phyloP scores from a whole-genome alignment of 2,888 invertebrate species.

The Hofmannophila pseudospretella region DNA sequence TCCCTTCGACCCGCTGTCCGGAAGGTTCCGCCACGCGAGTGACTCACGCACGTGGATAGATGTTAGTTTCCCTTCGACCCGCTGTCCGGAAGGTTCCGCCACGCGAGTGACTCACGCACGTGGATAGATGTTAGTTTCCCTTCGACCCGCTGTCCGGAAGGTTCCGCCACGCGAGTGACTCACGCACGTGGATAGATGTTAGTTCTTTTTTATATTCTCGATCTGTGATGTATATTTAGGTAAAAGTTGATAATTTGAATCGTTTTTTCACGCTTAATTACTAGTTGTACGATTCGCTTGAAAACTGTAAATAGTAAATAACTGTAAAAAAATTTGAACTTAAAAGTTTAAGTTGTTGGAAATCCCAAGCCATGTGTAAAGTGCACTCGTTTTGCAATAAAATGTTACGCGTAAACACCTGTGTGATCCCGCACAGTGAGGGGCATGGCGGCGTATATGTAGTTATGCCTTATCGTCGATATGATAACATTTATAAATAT shows the following conservation, averaged over 20 bases:
- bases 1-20: conserved; percentile 3
- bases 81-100: no score
- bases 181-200: conserved; percentile 17
- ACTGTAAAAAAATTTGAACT: conserved; percentile 34
- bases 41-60: background rate
- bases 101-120: background rate
- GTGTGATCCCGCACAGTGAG: background rate
- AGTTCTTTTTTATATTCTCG: conserved; percentile 56
- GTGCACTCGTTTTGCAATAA: no score
- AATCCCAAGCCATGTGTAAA: conserved; percentile 5
- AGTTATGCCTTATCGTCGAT: background rate
- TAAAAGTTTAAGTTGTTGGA: conserved; percentile 37
- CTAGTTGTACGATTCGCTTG: conserved; percentile 52
- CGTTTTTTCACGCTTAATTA: conserved; percentile 47
- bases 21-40: no score
- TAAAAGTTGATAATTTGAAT: conserved; percentile 70
- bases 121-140: conserved; percentile 36
- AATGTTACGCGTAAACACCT: background rate
- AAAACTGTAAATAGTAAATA: conserved; percentile 49
- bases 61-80: conserved; percentile 5
- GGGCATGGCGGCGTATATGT: background rate
- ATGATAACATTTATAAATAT: background rate
- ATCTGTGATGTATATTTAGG: conserved; percentile 77
- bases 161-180: background rate
- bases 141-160: no score